phyloP scores from a whole-genome alignment of 2,113 vertebrate genomes.

The Chaetodon auriga region DNA sequence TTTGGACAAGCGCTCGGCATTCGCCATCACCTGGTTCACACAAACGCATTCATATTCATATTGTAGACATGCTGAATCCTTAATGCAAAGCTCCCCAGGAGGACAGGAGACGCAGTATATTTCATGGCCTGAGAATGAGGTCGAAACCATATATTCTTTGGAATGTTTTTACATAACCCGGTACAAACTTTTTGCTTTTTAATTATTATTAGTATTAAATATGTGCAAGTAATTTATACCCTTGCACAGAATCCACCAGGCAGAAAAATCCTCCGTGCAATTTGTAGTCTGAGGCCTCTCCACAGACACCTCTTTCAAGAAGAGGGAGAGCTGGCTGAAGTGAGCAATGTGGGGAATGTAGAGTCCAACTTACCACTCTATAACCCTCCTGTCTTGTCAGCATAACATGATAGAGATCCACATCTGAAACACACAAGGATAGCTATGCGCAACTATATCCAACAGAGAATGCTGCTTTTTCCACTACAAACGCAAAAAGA shows the following conservation, averaged over 20 bases:
- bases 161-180: conserved; percentile 11
- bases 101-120: neutral
- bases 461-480: neutral
- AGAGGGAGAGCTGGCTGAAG: conserved; percentile 1
- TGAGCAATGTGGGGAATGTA: neutral
- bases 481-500: neutral
- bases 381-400: conserved; percentile 88
- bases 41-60: conserved; percentile 52
- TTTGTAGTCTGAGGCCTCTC: conserved; percentile 11
- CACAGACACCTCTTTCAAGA: neutral
- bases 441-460: neutral
- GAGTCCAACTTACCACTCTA: conserved; percentile 87
- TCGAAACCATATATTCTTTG: conserved; percentile 23
- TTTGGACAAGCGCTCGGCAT: conserved; percentile 86
- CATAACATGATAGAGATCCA: conserved; percentile 89
- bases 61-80: conserved; percentile 28
- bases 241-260: neutral
- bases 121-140: conserved; percentile 29
- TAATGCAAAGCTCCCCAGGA: conserved; percentile 37
- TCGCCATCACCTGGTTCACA: conserved; percentile 87
- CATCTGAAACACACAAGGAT: conserved; percentile 83
- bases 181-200: conserved; percentile 35
- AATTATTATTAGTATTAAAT: conserved; percentile 43
- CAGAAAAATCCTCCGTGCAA: neutral
- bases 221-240: conserved; percentile 13